Conservation (phyloP, 2,113 vertebrate genomes). For the Mesitornis unicolor region DNA sequence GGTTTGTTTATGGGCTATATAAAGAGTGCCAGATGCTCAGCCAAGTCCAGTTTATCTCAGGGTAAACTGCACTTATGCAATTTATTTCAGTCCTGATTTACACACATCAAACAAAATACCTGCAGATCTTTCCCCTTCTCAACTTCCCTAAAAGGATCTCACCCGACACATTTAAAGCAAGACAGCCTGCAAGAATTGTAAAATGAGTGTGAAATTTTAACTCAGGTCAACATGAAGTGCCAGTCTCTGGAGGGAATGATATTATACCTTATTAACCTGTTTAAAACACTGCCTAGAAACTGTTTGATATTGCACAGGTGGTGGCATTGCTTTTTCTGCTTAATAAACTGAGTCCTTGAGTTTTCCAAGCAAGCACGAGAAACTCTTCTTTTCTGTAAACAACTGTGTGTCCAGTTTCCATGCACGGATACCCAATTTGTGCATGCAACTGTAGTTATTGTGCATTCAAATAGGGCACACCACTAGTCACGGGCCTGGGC, state of each 20-base stretch:
- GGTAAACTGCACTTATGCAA: neutral
- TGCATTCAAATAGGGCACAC: conserved; percentile 58
- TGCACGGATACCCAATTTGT: conserved; percentile 58
- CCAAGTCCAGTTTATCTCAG: conserved; percentile 43
- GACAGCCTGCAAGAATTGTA: neutral
- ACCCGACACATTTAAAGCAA: neutral
- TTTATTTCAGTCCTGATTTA: conserved; percentile 34
- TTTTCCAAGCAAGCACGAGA: neutral
- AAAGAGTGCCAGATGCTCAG: conserved; percentile 18
- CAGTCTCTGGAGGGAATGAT: conserved; percentile 14
- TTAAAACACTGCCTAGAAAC: neutral
- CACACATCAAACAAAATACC: conserved; percentile 24
- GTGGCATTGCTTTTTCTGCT: neutral
- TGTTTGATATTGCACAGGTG: neutral
- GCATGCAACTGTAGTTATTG: conserved; percentile 59
- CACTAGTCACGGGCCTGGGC: conserved; percentile 61
- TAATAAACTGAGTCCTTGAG: conserved; percentile 1
- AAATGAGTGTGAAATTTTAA: conserved; percentile 39
- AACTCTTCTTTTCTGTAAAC: conserved; percentile 54
- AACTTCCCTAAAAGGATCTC: neutral
- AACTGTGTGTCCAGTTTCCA: conserved; percentile 57
- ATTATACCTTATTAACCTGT: neutral
- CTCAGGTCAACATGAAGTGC: conserved; percentile 8
- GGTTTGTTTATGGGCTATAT: conserved; percentile 18
- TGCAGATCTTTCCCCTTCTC: conserved; percentile 11